These are phyloP conservation scores for Nylanderia fulva DNA, from an alignment of 1,140 invertebrate species.

Conservation along the genomic window DNA sequence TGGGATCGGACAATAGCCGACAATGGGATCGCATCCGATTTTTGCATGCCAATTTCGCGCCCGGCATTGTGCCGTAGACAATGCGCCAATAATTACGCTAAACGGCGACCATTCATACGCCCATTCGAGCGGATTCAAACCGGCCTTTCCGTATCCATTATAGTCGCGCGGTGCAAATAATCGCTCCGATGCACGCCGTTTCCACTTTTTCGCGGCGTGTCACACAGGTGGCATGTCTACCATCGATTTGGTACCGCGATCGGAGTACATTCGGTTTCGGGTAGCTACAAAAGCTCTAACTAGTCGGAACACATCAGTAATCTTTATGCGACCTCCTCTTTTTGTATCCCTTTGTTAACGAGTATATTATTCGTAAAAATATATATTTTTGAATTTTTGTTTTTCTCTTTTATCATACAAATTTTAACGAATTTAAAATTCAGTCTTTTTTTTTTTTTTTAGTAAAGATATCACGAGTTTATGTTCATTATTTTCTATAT, in stretches of 20 bases:
- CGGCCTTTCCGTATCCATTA: conserved; percentile 85
- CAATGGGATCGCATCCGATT: conserved; percentile 85
- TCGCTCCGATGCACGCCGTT: conserved; percentile 77
- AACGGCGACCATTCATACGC: conserved; percentile 85
- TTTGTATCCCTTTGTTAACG: background rate
- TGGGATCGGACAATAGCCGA: conserved; percentile 82
- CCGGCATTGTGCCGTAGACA: conserved; percentile 85
- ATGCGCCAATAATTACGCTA: conserved; percentile 86
- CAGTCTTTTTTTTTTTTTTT: background rate
- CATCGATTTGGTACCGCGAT: conserved; percentile 49
- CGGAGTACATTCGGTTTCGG: conserved; percentile 14
- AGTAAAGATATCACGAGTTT: background rate
- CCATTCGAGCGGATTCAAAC: conserved; percentile 84
- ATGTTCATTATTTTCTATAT: background rate
- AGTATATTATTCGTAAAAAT: too few species aligned
- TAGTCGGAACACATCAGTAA: background rate
- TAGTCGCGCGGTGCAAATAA: conserved; percentile 83
- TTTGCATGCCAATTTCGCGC: conserved; percentile 85
- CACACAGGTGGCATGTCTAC: conserved; percentile 66
- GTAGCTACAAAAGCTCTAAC: background rate
- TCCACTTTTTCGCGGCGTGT: conserved; percentile 59
- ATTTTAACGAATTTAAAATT: background rate
- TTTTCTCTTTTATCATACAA: background rate
- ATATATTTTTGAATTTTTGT: background rate
- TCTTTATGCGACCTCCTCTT: background rate